Percentiles rank a stretch among this genome's conserved stretches.
Conservation (phyloP, 2,888 invertebrate species). For the Amblyjoppa fuscipennis region DNA sequence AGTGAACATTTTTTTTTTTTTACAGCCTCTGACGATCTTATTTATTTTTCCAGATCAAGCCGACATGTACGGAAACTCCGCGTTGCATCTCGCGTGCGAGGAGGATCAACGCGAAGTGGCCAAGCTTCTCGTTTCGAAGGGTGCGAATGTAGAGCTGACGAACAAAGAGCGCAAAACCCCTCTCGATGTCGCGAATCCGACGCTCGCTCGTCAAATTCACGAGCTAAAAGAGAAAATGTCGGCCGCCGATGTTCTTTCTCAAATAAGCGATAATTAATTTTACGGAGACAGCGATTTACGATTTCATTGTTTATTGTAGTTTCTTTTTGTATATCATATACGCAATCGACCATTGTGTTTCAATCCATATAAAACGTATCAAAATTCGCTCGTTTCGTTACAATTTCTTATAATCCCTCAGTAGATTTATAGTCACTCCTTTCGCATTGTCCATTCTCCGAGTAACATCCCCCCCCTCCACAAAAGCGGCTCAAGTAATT, state of each 20-base stretch:
- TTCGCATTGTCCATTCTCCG: conserved; percentile 22
- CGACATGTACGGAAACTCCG: conserved; percentile 91
- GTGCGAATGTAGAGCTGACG: conserved; percentile 87
- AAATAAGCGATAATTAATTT: conserved; percentile 38
- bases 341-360: conserved; percentile 75
- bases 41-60: conserved; percentile 84
- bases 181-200: conserved; percentile 86
- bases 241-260: conserved; percentile 1
- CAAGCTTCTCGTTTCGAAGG: conserved; percentile 88
- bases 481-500: conserved; percentile 59
- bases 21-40: conserved; percentile 1
- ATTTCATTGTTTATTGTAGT: conserved; percentile 70
- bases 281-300: conserved; percentile 47
- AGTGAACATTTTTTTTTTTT: background rate
- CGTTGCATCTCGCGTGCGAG: conserved; percentile 94
- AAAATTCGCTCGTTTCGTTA: conserved; percentile 78
- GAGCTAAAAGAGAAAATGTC: conserved; percentile 63
- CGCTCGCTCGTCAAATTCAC: conserved; percentile 72
- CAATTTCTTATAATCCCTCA: conserved; percentile 58
- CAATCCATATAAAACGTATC: conserved; percentile 84
- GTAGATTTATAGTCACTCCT: conserved; percentile 46
- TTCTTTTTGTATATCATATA: conserved; percentile 65
- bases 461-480: background rate
- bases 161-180: conserved; percentile 90
- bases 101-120: conserved; percentile 91